These are phyloP conservation scores for Salmo trutta DNA, from an alignment of 2,797 vertebrate species.

Conservation along the genomic window DNA sequence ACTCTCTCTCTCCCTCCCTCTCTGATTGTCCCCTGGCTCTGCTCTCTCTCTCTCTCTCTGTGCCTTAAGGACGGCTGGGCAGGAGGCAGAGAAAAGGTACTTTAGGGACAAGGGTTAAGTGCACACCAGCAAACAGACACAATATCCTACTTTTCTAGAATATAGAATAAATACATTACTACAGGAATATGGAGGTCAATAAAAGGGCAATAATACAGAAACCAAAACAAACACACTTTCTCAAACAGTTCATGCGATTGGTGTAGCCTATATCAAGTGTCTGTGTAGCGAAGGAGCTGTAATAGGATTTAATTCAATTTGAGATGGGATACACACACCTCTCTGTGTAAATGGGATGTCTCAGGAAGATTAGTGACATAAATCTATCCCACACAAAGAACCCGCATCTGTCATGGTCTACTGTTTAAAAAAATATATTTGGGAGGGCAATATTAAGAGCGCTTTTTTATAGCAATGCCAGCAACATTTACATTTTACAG, in stretches of 20 bases:
- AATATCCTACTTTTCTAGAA: background rate
- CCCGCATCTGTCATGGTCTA: constrained; percentile 12
- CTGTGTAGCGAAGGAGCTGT: background rate
- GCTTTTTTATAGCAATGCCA: background rate
- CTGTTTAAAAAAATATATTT: constrained; percentile 10
- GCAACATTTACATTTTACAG: background rate
- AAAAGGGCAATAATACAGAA: background rate
- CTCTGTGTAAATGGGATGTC: constrained; percentile 9
- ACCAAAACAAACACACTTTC: background rate
- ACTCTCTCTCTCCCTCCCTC: background rate
- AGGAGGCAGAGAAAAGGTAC: constrained; percentile 22
- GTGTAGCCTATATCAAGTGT: background rate
- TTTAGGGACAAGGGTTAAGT: background rate
- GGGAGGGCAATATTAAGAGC: background rate
- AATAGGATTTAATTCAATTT: constrained; percentile 30
- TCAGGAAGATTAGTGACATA: constrained; percentile 19
- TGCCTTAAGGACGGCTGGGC: constrained; percentile 40
- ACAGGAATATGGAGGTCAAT: background rate
- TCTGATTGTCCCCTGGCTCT: background rate
- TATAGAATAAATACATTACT: background rate
- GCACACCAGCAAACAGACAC: background rate
- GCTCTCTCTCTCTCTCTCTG: constrained; percentile 1
- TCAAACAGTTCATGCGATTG: background rate
- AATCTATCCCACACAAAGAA: constrained; percentile 22
- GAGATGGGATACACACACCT: constrained; percentile 7